Conservation (phyloP, 2,113 vertebrate species). For the Sinocyclocheilus rhinocerous region DNA sequence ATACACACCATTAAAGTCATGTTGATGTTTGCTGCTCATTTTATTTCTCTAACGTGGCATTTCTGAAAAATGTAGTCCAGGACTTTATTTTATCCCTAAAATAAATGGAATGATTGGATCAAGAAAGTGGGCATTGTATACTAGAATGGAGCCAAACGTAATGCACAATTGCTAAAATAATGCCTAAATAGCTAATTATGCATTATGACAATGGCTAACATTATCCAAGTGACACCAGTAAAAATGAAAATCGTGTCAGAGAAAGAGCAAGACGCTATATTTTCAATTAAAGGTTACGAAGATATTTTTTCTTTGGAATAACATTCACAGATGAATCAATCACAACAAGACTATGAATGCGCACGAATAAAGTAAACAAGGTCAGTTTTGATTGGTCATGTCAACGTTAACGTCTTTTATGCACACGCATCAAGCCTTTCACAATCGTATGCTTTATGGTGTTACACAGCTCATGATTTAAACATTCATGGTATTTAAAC, state of each 20-base stretch:
- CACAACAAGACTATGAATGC: not conserved
- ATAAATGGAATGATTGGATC: not conserved
- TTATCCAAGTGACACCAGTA: not conserved
- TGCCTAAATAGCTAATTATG: not conserved
- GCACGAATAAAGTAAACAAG: not conserved
- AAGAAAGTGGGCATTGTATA: not conserved
- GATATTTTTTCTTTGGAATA: not conserved
- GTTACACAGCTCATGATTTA: not conserved
- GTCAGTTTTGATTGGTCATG: not conserved
- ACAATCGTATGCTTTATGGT: not conserved
- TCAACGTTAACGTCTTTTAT: not conserved
- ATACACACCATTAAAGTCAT: conserved; percentile 22
- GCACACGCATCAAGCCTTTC: not conserved
- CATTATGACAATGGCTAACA: not conserved
- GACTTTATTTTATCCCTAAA: not conserved
- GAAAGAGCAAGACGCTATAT: not conserved
- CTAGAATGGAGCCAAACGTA: not conserved
- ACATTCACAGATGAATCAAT: not conserved
- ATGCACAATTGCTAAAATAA: not conserved
- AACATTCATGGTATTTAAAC: not conserved
- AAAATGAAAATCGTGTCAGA: not conserved
- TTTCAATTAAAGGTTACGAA: not conserved
- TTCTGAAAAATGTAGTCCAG: not conserved
- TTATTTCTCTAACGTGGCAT: not conserved
- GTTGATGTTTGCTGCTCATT: too few relatives aligned